Conservation (phyloP, 2,888 invertebrate species). For the Autographa gamma region DNA sequence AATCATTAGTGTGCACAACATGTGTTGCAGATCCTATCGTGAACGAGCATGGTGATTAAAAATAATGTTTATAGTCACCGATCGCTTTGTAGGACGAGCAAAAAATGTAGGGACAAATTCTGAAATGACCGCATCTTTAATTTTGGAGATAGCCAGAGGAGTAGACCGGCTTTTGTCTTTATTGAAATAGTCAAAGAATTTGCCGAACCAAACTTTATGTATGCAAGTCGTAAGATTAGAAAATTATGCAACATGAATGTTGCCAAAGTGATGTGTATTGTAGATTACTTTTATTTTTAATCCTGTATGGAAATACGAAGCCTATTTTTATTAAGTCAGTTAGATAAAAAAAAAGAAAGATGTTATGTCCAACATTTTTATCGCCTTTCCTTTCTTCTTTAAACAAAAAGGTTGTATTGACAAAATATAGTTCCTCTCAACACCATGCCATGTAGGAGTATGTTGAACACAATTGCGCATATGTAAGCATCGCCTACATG, state of each 20-base stretch:
- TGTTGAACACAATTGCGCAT: conserved; percentile 8
- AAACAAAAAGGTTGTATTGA: not conserved
- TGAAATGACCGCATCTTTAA: conserved; percentile 67
- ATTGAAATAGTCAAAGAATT: not conserved
- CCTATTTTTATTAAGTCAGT: too few species aligned
- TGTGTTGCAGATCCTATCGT: conserved; percentile 83
- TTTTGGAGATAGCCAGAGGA: conserved; percentile 43
- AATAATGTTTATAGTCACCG: conserved; percentile 75
- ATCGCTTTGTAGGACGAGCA: conserved; percentile 60
- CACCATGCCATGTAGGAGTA: conserved; percentile 3
- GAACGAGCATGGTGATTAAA: conserved; percentile 71
- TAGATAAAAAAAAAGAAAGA: too few species aligned
- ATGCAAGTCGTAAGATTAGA: too few species aligned
- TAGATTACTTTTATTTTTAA: too few species aligned
- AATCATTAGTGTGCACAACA: conserved; percentile 83
- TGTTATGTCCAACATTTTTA: not conserved
- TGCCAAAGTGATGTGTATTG: too few species aligned
- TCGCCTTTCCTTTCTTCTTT: not conserved
- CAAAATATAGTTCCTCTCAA: not conserved
- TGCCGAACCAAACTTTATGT: not conserved
- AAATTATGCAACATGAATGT: too few species aligned
- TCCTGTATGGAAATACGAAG: too few species aligned
- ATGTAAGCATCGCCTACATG: conserved; percentile 24
- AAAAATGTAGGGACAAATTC: conserved; percentile 65
- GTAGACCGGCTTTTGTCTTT: conserved; percentile 29